phyloP scores from a whole-genome alignment of 1,140 invertebrate species.

The Paralvinella palmiformis region DNA sequence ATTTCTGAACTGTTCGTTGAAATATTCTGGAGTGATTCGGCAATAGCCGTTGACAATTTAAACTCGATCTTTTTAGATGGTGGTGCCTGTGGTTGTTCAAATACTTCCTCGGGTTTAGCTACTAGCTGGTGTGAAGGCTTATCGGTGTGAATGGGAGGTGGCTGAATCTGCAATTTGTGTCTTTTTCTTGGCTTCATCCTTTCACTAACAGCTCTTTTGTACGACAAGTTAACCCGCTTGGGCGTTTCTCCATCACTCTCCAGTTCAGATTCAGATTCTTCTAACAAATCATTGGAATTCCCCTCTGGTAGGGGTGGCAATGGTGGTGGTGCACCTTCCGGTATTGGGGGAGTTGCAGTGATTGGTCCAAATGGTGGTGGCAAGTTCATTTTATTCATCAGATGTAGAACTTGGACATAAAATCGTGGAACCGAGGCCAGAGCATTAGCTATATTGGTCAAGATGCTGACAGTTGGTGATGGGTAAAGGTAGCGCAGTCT shows the following conservation, averaged over 20 bases:
- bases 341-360: conserved; percentile 34
- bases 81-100: conserved; percentile 26
- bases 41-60: conserved; percentile 51
- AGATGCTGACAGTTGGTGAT: conserved; percentile 62
- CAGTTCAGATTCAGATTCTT: conserved; percentile 68
- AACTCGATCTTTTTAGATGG: conserved; percentile 59
- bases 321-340: conserved; percentile 9
- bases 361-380: conserved; percentile 70
- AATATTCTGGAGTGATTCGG: not conserved
- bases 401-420: conserved; percentile 79
- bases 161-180: conserved; percentile 57
- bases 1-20: not conserved
- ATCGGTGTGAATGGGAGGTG: conserved; percentile 40
- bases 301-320: conserved; percentile 15
- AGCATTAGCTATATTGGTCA: conserved; percentile 72
- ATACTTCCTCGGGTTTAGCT: conserved; percentile 28
- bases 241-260: conserved; percentile 63
- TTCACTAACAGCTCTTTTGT: conserved; percentile 57
- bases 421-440: conserved; percentile 70
- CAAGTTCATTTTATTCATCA: conserved; percentile 94
- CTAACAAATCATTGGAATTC: conserved; percentile 27
- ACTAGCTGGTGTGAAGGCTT: conserved; percentile 39
- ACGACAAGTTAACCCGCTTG: conserved; percentile 10
- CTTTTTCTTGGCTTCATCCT: conserved; percentile 58
- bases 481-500: conserved; percentile 55